Conservation (phyloP, 2,113 vertebrate species). For the Prunella fulvescens region DNA sequence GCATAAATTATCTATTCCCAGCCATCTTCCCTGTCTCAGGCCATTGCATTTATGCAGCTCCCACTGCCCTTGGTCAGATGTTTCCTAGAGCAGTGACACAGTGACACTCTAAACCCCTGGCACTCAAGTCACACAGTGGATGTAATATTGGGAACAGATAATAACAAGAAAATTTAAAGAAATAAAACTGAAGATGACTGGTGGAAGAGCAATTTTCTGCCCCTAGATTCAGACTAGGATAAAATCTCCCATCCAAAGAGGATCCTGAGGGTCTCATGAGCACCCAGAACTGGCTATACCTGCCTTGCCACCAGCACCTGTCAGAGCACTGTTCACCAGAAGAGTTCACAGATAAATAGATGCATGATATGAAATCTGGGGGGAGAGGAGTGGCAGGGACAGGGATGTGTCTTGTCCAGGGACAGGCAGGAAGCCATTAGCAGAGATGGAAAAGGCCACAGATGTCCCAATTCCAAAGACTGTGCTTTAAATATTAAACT, state of each 20-base stretch:
- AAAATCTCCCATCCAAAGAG: neutral
- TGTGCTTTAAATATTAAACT: slow-evolving; percentile 42
- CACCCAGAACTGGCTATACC: neutral
- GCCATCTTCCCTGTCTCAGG: neutral
- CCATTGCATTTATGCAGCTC: neutral
- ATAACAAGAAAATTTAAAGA: neutral
- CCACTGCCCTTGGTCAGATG: neutral
- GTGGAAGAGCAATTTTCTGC: neutral
- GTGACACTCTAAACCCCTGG: neutral
- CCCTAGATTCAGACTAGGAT: neutral
- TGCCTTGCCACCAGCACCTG: neutral
- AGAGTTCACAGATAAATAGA: neutral
- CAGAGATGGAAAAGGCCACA: slow-evolving; percentile 6
- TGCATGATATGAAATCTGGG: neutral
- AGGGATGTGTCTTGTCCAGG: neutral
- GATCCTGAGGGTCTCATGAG: neutral
- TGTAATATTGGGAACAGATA: neutral
- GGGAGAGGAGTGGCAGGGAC: neutral
- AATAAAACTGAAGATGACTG: neutral
- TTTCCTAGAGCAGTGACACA: neutral
- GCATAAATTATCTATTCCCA: neutral
- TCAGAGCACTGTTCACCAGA: neutral
- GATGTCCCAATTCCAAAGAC: neutral
- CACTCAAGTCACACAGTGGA: fast-evolving
- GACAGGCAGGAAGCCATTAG: neutral